These are phyloP conservation scores for Xiphophorus couchianus DNA, from an alignment of 2,113 vertebrate genomes.

Conservation along the genomic window DNA sequence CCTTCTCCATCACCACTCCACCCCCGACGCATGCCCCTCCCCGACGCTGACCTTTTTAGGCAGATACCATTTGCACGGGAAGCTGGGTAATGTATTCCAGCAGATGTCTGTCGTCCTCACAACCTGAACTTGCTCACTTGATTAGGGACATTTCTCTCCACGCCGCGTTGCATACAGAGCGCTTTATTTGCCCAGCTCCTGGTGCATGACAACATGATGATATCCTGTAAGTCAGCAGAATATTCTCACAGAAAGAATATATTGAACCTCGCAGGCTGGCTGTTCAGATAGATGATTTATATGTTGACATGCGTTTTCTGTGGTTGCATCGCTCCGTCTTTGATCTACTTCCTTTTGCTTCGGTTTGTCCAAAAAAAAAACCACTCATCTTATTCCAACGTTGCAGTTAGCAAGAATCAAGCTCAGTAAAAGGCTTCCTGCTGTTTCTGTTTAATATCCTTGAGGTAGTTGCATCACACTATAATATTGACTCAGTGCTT, in stretches of 20 bases:
- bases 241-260: constrained; percentile 20
- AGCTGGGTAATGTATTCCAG: constrained; percentile 66
- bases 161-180: constrained; percentile 5
- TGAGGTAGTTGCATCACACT: neutral
- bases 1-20: constrained; percentile 58
- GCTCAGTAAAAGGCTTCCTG: neutral
- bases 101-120: constrained; percentile 41
- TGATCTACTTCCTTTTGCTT: neutral
- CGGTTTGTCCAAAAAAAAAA: neutral
- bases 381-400: neutral
- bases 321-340: neutral
- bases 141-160: constrained; percentile 31
- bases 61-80: constrained; percentile 42
- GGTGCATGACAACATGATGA: constrained; percentile 16
- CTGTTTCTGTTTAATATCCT: neutral
- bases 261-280: neutral
- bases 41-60: constrained; percentile 70
- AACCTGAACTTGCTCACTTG: constrained; percentile 37
- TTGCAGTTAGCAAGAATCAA: neutral
- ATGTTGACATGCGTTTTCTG: neutral
- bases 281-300: neutral
- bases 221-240: constrained; percentile 36
- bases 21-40: constrained; percentile 30
- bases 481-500: neutral
- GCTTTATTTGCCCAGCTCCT: constrained; percentile 24